A percentile compares a stretch with the other conserved stretches of the same genome.
These are phyloP conservation scores for Anodontia alba DNA, from an alignment of 2,888 invertebrate genomes.

Conservation along the genomic window DNA sequence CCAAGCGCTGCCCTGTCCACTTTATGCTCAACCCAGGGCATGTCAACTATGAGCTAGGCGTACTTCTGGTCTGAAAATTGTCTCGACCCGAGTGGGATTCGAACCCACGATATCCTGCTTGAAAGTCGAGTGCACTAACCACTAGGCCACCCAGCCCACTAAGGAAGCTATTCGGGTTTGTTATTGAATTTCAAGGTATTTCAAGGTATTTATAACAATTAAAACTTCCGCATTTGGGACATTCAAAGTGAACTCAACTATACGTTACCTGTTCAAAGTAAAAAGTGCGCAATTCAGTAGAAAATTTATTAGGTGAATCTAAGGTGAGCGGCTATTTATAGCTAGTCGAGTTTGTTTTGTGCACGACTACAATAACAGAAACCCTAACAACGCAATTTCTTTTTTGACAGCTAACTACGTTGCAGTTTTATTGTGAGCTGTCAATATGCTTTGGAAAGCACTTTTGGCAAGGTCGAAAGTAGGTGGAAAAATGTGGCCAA, in stretches of 20 bases:
- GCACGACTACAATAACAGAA: constrained; percentile 11
- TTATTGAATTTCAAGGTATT: too few species aligned
- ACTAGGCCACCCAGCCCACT: too few species aligned
- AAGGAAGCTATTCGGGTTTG: too few species aligned
- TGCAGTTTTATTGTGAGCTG: constrained; percentile 1
- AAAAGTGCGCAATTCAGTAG: constrained; percentile 10
- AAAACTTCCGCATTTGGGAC: too few species aligned
- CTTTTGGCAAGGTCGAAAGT: background rate
- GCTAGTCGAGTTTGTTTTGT: constrained; percentile 4
- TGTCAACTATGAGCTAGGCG: too few species aligned
- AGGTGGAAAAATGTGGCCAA: background rate
- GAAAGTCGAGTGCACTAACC: too few species aligned
- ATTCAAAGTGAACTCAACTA: background rate
- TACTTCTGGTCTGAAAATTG: too few species aligned
- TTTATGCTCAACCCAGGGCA: too few species aligned
- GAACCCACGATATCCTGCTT: too few species aligned
- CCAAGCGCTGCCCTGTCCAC: too few species aligned
- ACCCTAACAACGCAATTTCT: constrained; percentile 11
- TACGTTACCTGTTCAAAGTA: background rate
- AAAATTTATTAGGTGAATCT: constrained; percentile 10
- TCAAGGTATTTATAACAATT: too few species aligned
- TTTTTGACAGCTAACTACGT: background rate
- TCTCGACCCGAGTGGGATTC: too few species aligned
- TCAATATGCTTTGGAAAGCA: constrained; percentile 3
- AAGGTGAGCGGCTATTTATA: background rate